Conservation (phyloP, 2,888 invertebrate genomes). For the Crematogaster levior region DNA sequence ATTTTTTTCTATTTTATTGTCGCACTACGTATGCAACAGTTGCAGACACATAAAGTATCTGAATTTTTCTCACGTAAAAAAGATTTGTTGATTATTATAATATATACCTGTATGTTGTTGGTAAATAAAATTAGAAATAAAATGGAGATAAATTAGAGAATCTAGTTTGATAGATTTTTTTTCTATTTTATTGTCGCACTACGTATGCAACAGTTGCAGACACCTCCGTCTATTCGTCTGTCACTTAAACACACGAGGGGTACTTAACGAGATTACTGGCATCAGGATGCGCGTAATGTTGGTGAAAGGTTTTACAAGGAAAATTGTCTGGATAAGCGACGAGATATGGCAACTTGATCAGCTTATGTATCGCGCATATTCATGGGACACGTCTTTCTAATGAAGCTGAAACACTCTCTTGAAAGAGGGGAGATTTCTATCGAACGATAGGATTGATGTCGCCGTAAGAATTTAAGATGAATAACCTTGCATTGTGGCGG, state of each 20-base stretch:
- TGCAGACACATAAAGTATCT: not conserved
- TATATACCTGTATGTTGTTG: not conserved
- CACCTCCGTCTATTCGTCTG: not conserved
- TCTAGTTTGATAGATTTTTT: not conserved
- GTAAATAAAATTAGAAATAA: not conserved
- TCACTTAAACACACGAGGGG: slow-evolving; percentile 1
- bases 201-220: not conserved
- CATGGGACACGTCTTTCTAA: slow-evolving; percentile 73
- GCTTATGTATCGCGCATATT: slow-evolving; percentile 73
- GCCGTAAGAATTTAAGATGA: slow-evolving; percentile 84
- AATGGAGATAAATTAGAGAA: not conserved
- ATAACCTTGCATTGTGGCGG: slow-evolving; percentile 85
- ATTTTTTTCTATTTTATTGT: not conserved
- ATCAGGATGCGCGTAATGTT: slow-evolving; percentile 42
- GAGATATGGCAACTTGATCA: slow-evolving; percentile 75
- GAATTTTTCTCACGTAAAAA: not conserved
- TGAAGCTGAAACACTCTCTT: slow-evolving; percentile 68
- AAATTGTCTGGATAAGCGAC: slow-evolving; percentile 75
- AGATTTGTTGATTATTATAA: not conserved
- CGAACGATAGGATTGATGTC: slow-evolving; percentile 84
- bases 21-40: not conserved
- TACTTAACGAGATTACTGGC: slow-evolving; percentile 39
- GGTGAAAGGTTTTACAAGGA: slow-evolving; percentile 67
- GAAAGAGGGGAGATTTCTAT: slow-evolving; percentile 80
- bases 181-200: not conserved